phyloP scores from a whole-genome alignment of 2,113 vertebrate genomes.

The Eira barbara region DNA sequence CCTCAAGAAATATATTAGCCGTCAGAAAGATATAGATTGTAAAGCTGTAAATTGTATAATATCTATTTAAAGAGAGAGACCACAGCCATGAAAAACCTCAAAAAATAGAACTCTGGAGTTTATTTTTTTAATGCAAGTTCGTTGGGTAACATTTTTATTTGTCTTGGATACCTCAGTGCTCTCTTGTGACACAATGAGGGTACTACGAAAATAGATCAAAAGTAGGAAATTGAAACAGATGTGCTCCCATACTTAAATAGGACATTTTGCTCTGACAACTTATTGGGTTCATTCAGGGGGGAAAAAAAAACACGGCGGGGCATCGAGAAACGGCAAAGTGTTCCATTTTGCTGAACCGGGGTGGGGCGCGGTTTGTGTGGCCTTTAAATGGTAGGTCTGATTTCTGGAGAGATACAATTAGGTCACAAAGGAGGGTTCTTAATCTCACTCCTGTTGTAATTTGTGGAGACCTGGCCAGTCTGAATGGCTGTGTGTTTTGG shows the following conservation, averaged over 20 bases:
- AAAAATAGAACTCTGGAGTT: neutral
- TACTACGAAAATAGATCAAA: neutral
- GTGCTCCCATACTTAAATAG: neutral
- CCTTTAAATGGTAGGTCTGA: neutral
- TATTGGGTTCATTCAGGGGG: neutral
- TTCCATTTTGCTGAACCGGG: neutral
- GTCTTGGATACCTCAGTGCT: accelerated
- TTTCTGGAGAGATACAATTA: neutral
- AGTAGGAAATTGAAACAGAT: too few species aligned
- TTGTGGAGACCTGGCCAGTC: accelerated
- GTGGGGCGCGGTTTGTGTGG: accelerated
- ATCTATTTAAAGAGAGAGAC: neutral
- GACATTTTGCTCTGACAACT: neutral
- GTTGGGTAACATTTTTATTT: too few species aligned
- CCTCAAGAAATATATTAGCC: neutral
- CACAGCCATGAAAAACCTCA: neutral
- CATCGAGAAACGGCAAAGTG: neutral
- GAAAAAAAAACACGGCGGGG: neutral
- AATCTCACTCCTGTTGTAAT: accelerated
- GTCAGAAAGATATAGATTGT: neutral
- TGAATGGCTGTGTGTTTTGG: neutral
- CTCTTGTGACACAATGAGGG: neutral
- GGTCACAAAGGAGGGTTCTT: neutral
- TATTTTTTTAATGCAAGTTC: neutral
- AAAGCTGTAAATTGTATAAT: neutral